Conservation (phyloP, 2,113 vertebrate species). For the Oryzias curvinotus region DNA sequence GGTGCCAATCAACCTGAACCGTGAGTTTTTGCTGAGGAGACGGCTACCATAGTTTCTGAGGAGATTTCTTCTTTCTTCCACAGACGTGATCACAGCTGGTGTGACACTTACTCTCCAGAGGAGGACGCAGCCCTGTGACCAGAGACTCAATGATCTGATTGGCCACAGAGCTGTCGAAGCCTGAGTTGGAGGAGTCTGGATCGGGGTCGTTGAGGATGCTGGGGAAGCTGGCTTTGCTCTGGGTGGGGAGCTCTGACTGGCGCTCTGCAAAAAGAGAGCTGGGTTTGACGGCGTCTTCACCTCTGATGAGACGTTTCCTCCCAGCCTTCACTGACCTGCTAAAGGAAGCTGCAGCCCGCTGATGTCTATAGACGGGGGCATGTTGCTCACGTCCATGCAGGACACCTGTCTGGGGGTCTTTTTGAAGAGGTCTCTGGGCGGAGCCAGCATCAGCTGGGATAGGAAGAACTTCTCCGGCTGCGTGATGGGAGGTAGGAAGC, state of each 20-base stretch:
- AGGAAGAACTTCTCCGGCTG: conserved; percentile 97
- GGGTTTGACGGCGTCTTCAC: no score
- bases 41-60: no score
- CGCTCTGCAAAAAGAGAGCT: conserved; percentile 78
- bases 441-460: conserved; percentile 96
- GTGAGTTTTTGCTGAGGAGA: no score
- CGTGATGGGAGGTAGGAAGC: conserved; percentile 96
- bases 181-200: conserved; percentile 95
- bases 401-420: conserved; percentile 97
- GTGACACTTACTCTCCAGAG: conserved; percentile 89
- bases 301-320: no score
- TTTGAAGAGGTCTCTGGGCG: conserved; percentile 95
- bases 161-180: conserved; percentile 96
- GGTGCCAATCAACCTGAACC: no score
- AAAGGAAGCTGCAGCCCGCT: conserved; percentile 94
- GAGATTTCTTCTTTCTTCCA: no score
- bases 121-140: conserved; percentile 94
- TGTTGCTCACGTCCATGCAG: conserved; percentile 89
- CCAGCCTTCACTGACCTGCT: conserved; percentile 78
- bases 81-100: neutral
- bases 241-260: conserved; percentile 95
- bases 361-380: conserved; percentile 92
- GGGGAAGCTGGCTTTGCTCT: conserved; percentile 97
- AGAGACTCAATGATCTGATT: conserved; percentile 97
- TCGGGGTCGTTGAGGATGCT: conserved; percentile 97